Evolutionary conservation across 1,140 invertebrate genomes (phyloP), one percentile per base, ranked within the genome.

Genomic region (Callitettix versicolor): DNA sequence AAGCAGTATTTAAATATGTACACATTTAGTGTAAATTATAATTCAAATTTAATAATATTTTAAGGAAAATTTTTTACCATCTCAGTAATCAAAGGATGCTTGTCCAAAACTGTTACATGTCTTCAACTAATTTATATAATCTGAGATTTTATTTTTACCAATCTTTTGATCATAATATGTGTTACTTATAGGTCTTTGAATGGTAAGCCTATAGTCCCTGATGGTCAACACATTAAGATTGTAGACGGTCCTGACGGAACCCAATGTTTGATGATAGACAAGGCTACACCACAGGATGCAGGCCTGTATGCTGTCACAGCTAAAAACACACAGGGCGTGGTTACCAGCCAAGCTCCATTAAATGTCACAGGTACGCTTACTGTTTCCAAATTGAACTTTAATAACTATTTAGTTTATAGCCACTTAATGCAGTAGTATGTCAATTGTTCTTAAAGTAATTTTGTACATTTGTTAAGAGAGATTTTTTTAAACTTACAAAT

Each of bases 221-320:
- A 88, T 65, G 81, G 81, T 11, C 69, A 80, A 18, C 83, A 81
- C 58, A 68, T 84, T 17, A 80, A 81, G 48, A 71, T 86, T 5
- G 68, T 79, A 6, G 72, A 78, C 14, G 74, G 77, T 56, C 82
- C 85, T 0, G 85, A 88, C 67, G 82, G 84, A 14, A 79, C 73
- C 1, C 76, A 79, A 49, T 76, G 79, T 49, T 64, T 90, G 4
- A 60, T 86, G 2, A 78, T 85, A 60, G 77, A 82, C 63, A 76
- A 82, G 42, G 81, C 78, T 0, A 73, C 69, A 0, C 69, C 80
- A 1, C 72, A 74, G 9, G 88, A 93, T 71, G 79, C 79, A 20
- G 86, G 90, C 3, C 73, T 79, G 14, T 92, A 92, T 67, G 78
- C 78, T 59, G 86, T 86, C 4, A 66, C 79, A 12, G 88, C 88